Evolutionary conservation across 2,113 vertebrate genomes (phyloP).

Genomic region (Cromileptes altivelis): DNA sequence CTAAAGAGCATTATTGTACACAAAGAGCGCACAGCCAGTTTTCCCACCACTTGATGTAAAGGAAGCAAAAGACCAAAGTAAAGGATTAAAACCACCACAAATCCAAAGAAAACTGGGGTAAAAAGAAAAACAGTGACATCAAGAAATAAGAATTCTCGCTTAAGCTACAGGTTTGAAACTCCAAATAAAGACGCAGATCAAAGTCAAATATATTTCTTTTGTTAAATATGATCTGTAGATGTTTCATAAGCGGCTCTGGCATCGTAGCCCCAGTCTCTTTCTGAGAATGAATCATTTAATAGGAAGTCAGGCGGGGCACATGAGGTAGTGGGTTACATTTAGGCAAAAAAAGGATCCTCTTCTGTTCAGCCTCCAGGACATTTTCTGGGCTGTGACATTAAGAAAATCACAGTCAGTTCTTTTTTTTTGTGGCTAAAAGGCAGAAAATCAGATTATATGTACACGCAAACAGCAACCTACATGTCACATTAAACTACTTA

Average conservation of each 20-base stretch:
- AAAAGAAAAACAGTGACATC: neutral
- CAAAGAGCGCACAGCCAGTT: constrained; percentile 1
- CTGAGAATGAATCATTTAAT: constrained; percentile 53
- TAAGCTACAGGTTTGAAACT: neutral
- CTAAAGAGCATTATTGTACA: constrained; percentile 46
- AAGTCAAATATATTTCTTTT: neutral
- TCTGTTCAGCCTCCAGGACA: constrained; percentile 49
- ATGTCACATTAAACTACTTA: constrained; percentile 35
- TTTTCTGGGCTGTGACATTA: constrained; percentile 37
- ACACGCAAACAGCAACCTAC: constrained; percentile 9
- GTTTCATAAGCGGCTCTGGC: constrained; percentile 7
- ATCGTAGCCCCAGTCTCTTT: constrained; percentile 34
- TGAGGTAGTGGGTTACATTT: constrained; percentile 43
- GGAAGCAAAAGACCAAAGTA: constrained; percentile 7
- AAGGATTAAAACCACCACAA: constrained; percentile 28
- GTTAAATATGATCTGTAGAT: constrained; percentile 18
- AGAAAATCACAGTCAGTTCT: constrained; percentile 36
- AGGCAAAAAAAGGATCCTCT: constrained; percentile 45
- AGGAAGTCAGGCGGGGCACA: constrained; percentile 10
- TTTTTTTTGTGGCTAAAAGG: constrained; percentile 26
- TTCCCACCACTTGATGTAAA: neutral
- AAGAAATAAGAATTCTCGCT: neutral
- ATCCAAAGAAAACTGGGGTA: neutral
- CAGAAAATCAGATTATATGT: constrained; percentile 40
- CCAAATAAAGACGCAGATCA: neutral